These are phyloP conservation scores for Eupeodes corollae DNA, from an alignment of 1,140 invertebrate species.

Conservation along the genomic window DNA sequence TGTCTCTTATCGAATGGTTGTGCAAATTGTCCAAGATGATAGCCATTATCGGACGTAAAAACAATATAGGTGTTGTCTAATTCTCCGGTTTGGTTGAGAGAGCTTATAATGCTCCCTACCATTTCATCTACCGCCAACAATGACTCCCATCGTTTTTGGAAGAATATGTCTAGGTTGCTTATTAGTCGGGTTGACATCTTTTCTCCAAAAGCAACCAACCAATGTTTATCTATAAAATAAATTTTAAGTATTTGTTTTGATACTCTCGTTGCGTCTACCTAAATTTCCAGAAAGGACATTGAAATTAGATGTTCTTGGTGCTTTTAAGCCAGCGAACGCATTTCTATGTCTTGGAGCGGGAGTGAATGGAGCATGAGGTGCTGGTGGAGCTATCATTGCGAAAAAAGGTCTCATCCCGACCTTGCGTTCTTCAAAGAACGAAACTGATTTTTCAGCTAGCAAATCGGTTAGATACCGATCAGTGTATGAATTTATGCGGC, in stretches of 20 bases:
- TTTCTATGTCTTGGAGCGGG: slow-evolving; percentile 59
- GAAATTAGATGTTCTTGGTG: slow-evolving; percentile 60
- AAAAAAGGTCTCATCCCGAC: slow-evolving; percentile 50
- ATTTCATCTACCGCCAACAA: slow-evolving; percentile 78
- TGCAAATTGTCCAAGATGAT: slow-evolving; percentile 78
- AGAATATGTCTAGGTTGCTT: slow-evolving; percentile 52
- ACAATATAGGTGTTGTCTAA: slow-evolving; percentile 69
- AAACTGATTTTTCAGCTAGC: slow-evolving; percentile 46
- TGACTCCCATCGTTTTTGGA: slow-evolving; percentile 60
- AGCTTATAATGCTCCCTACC: slow-evolving; percentile 50
- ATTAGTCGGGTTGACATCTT: slow-evolving; percentile 47
- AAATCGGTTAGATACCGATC: slow-evolving; percentile 73
- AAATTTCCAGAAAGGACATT: slow-evolving; percentile 42
- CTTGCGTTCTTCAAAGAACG: slow-evolving; percentile 44
- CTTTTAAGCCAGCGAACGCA: slow-evolving; percentile 47
- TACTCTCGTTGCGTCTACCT: slow-evolving; percentile 11
- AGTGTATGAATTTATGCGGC: slow-evolving; percentile 47
- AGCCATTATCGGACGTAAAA: slow-evolving; percentile 82
- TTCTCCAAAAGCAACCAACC: slow-evolving; percentile 58
- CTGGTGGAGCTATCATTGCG: slow-evolving; percentile 73
- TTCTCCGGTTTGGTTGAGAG: slow-evolving; percentile 42
- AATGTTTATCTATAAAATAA: slow-evolving; percentile 56
- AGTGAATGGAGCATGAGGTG: slow-evolving; percentile 73
- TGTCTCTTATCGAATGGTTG: slow-evolving; percentile 79
- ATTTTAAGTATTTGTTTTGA: background rate